These are phyloP conservation scores for Papilio machaon DNA, from an alignment of 1,140 invertebrate species.

Conservation along the genomic window DNA sequence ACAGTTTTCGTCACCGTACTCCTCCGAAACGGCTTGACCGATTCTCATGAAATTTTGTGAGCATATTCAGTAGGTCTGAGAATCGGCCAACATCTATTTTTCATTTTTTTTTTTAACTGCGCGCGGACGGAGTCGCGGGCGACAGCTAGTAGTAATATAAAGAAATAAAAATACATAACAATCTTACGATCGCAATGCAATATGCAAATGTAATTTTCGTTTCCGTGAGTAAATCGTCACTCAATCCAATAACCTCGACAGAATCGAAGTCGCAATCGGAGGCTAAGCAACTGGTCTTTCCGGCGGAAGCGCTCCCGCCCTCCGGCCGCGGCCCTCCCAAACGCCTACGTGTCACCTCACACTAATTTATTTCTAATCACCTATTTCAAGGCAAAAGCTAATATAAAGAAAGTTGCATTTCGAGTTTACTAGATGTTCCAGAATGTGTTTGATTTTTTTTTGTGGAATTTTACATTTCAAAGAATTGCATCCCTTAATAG, in stretches of 20 bases:
- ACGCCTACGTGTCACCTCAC: constrained; percentile 29
- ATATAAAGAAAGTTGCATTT: not conserved
- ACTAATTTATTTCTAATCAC: constrained; percentile 16
- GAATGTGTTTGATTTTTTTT: too few species aligned
- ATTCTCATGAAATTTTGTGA: too few species aligned
- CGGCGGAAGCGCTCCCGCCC: constrained; percentile 58
- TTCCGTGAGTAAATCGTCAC: constrained; percentile 45
- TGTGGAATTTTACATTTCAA: too few species aligned
- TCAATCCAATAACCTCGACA: constrained; percentile 49
- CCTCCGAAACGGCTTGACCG: too few species aligned
- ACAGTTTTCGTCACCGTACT: too few species aligned
- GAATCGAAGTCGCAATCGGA: constrained; percentile 50
- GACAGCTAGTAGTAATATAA: not conserved
- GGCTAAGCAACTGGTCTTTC: constrained; percentile 52
- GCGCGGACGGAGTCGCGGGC: too few species aligned
- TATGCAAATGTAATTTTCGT: constrained; percentile 29
- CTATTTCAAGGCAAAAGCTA: not conserved
- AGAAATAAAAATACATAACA: not conserved
- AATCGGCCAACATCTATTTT: too few species aligned
- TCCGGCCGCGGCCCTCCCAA: constrained; percentile 50
- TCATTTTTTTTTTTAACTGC: too few species aligned
- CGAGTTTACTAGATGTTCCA: not conserved
- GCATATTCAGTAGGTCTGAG: too few species aligned
- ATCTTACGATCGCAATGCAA: not conserved
- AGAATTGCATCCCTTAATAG: too few species aligned